Base-by-base conservation (phyloP, 1,140 invertebrate species). In the Sycophaga agraensis region DNA sequence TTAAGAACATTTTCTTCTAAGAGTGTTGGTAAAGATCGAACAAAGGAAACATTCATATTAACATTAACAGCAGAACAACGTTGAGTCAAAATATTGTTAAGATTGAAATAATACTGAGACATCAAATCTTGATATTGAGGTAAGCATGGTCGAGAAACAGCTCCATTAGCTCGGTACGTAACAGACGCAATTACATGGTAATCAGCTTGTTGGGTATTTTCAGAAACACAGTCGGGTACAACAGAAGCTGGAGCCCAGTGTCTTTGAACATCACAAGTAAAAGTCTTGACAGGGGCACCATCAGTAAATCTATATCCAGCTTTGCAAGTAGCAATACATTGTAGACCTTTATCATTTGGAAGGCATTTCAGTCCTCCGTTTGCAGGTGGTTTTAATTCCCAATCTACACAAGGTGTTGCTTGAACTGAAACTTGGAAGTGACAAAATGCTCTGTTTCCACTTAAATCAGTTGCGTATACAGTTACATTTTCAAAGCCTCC, bases 401-500 rank as follows among this genome's bases (percentile, higher is more conserved):
- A 97, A 71, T 95, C 91, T 1, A 95, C 93, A 73, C 96, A 98
- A 14, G 92, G 90, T 2, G 94, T 94, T 2, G 96, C 92, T 86
- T 96, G 91, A 4, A 95, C 91, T 0, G 91, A 90, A 77, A 93
- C 93, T 83, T 98, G 96, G 87, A 97, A 98, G 73, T 97, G 86
- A 78, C 96, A 98, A 34, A 86, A 85, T 11, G 94, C 94, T 65
- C 89, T 86, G 72, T 98, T 98, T 51, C 93, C 93, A 76, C 88
- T 92, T 68, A 89, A 89, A 74, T 98, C 96, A 0, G 87, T 87
- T 0, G 94, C 95, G 35, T 91, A 86, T 0, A 97, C 95, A 0
- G 94, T 96, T 0, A 98, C 94, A 77, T 97, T 97, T 83, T 96
- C 91, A 77, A 94, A 96, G 22, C 88, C 87, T n/a, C 93, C 90